Conservation (phyloP, 1,140 invertebrate species). For the Eriosoma lanigerum region DNA sequence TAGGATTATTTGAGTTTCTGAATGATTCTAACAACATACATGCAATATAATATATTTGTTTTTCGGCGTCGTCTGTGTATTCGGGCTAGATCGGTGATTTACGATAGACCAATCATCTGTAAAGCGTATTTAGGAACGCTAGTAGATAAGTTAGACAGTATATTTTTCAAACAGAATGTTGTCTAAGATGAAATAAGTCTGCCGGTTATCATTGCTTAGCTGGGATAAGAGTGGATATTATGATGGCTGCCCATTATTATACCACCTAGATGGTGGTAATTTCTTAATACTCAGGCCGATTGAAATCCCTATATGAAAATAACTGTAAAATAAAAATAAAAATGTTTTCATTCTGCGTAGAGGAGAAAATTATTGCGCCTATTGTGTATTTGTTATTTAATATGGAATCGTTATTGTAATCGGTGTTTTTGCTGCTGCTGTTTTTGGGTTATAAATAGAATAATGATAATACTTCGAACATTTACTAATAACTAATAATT, state of each 20-base stretch:
- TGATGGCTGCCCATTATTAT: constrained; percentile 20
- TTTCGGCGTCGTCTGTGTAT: not conserved
- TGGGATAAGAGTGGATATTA: not conserved
- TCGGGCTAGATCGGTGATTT: constrained; percentile 11
- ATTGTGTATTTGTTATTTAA: not conserved
- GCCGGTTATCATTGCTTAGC: not conserved
- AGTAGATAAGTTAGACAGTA: constrained; percentile 6
- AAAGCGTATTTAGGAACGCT: not conserved
- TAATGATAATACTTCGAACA: not conserved
- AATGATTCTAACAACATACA: not conserved
- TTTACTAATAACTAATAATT: too few species aligned
- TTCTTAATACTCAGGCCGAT: constrained; percentile 16
- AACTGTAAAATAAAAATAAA: constrained; percentile 3
- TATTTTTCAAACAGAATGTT: constrained; percentile 24
- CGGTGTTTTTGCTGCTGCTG: not conserved
- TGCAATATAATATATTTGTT: constrained; percentile 12
- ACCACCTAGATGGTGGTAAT: constrained; percentile 34
- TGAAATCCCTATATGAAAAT: not conserved
- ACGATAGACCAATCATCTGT: not conserved
- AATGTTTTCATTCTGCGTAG: not conserved
- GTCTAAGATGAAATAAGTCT: constrained; percentile 5
- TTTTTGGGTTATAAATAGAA: not conserved
- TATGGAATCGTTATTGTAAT: not conserved
- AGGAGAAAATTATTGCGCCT: constrained; percentile 10
- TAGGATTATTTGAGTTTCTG: not conserved